These are phyloP conservation scores for Mirza zaza DNA, from an alignment of 2,113 vertebrate genomes.

Conservation along the genomic window DNA sequence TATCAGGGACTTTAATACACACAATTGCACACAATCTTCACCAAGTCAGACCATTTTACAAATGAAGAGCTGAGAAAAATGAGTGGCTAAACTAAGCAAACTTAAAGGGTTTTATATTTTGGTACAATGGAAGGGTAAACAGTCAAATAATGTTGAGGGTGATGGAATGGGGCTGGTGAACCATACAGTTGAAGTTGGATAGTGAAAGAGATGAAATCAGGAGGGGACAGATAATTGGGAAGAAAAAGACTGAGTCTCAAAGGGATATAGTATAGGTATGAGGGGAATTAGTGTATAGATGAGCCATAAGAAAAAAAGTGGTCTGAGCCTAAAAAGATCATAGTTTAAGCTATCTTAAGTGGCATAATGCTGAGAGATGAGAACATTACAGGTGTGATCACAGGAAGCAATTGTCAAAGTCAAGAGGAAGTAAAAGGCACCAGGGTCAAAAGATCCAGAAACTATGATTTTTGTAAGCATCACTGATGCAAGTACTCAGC, in stretches of 20 bases:
- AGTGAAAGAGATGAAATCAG: neutral
- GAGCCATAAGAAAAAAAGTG: neutral
- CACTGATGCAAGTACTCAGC: neutral
- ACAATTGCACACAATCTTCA: too few species aligned
- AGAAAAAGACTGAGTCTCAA: neutral
- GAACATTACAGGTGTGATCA: neutral
- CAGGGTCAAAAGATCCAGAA: neutral
- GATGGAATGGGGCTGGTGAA: neutral
- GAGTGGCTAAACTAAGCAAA: neutral
- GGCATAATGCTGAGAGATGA: neutral
- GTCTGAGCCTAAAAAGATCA: neutral
- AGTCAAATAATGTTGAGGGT: neutral
- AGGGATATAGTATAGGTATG: neutral
- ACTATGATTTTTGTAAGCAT: neutral
- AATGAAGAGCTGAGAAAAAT: neutral
- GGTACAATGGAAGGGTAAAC: neutral
- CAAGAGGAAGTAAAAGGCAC: neutral
- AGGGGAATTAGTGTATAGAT: neutral
- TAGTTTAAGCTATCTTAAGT: neutral
- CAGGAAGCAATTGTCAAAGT: neutral
- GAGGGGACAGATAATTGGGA: neutral
- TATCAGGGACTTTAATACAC: neutral
- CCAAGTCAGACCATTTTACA: neutral
- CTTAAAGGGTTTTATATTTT: neutral
- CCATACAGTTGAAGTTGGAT: neutral